Evolutionary conservation across 1,140 invertebrate species (phyloP).

Genomic region (Heliconius melpomene): DNA sequence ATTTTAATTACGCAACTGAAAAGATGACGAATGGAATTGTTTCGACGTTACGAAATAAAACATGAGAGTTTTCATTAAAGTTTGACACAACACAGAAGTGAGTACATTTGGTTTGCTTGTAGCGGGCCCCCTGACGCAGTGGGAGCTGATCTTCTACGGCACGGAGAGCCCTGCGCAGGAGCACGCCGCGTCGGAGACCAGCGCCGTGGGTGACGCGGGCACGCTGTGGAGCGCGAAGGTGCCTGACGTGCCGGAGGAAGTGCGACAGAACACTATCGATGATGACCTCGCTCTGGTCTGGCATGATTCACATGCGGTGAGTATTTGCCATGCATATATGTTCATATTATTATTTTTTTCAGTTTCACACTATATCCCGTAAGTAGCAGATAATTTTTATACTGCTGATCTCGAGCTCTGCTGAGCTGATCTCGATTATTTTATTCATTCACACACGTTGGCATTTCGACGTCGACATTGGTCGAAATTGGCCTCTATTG

Average conservation of each 20-base stretch:
- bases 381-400: not conserved
- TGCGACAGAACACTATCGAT: slow-evolving; percentile 60
- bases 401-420: not conserved
- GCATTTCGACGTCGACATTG: too few species aligned
- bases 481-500: too few species aligned
- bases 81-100: slow-evolving; percentile 1
- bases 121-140: slow-evolving; percentile 83
- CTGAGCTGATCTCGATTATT: too few species aligned
- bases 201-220: slow-evolving; percentile 40
- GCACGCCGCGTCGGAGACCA: slow-evolving; percentile 66
- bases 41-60: not conserved
- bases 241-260: slow-evolving; percentile 52
- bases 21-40: slow-evolving; percentile 12
- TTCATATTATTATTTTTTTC: too few species aligned
- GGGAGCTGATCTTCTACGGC: slow-evolving; percentile 90
- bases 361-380: too few species aligned
- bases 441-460: not conserved
- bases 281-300: slow-evolving; percentile 63
- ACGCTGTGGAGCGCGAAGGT: slow-evolving; percentile 46
- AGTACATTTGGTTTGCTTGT: slow-evolving; percentile 28
- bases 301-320: slow-evolving; percentile 68
- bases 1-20: slow-evolving; percentile 20
- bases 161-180: slow-evolving; percentile 84
- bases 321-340: slow-evolving; percentile 18
- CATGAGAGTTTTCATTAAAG: slow-evolving; percentile 5